These are phyloP conservation scores for Danionella dracula DNA, from an alignment of 2,797 vertebrate species.

Conservation along the genomic window DNA sequence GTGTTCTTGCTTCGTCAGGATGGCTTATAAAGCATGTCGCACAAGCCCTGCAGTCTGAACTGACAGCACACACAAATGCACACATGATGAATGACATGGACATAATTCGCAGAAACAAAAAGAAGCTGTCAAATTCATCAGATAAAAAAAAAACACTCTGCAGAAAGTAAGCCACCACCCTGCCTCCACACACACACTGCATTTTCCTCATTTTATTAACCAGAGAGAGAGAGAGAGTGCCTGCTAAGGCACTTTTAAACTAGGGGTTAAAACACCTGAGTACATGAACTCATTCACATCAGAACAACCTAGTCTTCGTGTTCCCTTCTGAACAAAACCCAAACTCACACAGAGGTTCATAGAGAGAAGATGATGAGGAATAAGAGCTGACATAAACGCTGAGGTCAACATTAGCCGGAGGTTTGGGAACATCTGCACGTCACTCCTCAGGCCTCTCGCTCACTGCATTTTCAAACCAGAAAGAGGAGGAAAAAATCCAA, in stretches of 20 bases:
- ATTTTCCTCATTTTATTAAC: background rate
- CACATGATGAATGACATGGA: background rate
- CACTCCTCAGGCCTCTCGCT: background rate
- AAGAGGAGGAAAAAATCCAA: background rate
- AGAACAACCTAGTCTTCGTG: background rate
- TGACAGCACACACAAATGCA: slow-evolving; percentile 23
- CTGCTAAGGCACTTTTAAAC: background rate
- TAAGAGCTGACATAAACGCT: background rate
- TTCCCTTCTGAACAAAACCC: background rate
- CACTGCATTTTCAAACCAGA: slow-evolving; percentile 4
- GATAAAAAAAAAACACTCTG: background rate
- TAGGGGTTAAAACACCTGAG: background rate
- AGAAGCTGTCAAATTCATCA: background rate
- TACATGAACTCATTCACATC: too few species aligned
- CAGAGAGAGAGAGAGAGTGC: background rate
- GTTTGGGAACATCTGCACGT: background rate
- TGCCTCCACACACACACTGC: background rate
- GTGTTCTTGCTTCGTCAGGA: slow-evolving; percentile 23
- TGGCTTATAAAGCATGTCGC: slow-evolving; percentile 41
- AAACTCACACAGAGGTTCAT: background rate
- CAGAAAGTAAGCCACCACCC: background rate
- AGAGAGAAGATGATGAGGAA: background rate
- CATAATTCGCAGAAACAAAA: slow-evolving; percentile 8
- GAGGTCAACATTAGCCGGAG: background rate
- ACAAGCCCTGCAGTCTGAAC: slow-evolving; percentile 36